A percentile compares a stretch with the other conserved stretches of the same genome.
phyloP scores from a whole-genome alignment of 2,888 invertebrate species.

The Leucozona laternaria region DNA sequence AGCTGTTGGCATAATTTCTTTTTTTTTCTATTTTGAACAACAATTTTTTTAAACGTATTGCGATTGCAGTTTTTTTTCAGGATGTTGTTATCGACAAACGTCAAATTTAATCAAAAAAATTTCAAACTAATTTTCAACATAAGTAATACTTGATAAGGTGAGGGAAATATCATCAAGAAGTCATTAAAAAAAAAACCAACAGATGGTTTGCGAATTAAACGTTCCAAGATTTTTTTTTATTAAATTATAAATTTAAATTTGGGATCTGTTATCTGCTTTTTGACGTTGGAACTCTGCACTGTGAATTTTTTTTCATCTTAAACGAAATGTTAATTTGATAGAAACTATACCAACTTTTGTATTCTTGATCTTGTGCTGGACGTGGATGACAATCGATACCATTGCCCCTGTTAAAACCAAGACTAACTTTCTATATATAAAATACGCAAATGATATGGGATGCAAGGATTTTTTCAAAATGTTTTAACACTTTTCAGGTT shows the following conservation, averaged over 20 bases:
- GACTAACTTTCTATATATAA: too few relatives aligned
- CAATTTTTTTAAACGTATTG: background rate
- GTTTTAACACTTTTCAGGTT: too few relatives aligned
- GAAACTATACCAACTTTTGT: too few relatives aligned
- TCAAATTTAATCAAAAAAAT: background rate
- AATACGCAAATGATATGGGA: too few relatives aligned
- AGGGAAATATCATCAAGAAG: background rate
- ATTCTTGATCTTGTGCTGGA: too few relatives aligned
- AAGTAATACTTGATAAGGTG: constrained; percentile 12
- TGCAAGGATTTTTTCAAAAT: too few relatives aligned
- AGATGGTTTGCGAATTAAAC: background rate
- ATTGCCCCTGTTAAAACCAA: too few relatives aligned
- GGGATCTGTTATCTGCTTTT: background rate
- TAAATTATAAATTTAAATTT: background rate
- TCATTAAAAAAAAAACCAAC: background rate
- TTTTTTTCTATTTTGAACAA: background rate
- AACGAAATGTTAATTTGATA: too few relatives aligned
- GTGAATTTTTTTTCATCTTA: too few relatives aligned
- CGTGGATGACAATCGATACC: too few relatives aligned
- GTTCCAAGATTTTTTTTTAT: background rate
- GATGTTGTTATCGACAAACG: constrained; percentile 2
- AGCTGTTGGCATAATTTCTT: background rate
- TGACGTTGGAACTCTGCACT: background rate
- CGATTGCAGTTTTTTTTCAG: background rate
- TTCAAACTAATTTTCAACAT: background rate